Evolutionary conservation across 2,888 invertebrate genomes (phyloP).

Genomic region (Andricus curvator): DNA sequence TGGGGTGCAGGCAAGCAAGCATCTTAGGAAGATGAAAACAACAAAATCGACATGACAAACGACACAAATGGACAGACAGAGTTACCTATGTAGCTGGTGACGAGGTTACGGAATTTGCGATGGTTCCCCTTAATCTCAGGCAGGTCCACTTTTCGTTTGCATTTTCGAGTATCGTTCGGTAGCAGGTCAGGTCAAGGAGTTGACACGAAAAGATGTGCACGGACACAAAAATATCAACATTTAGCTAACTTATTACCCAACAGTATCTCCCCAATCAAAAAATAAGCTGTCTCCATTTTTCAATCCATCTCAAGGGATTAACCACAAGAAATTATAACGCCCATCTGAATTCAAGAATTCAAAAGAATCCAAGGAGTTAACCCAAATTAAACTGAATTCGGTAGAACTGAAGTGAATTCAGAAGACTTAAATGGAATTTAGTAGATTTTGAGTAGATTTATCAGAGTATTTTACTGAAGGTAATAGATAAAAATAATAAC

Average conservation of each 20-base stretch:
- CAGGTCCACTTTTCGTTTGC: slow-evolving; percentile 90
- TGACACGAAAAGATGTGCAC: slow-evolving; percentile 77
- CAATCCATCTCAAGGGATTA: slow-evolving; percentile 35
- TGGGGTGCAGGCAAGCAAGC: slow-evolving; percentile 40
- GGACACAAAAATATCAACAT: slow-evolving; percentile 77
- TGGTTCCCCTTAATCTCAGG: slow-evolving; percentile 99
- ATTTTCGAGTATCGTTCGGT: slow-evolving; percentile 71
- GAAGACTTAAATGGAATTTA: too few species aligned
- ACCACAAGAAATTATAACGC: too few species aligned
- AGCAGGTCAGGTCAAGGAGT: slow-evolving; percentile 74
- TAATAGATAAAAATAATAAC: too few species aligned
- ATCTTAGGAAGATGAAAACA: slow-evolving; percentile 50
- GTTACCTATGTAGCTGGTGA: slow-evolving; percentile 99
- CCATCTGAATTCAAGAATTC: too few species aligned
- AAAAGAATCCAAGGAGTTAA: too few species aligned
- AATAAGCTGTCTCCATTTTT: slow-evolving; percentile 41
- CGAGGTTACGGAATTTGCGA: slow-evolving; percentile 99
- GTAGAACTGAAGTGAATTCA: too few species aligned
- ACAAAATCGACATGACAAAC: slow-evolving; percentile 58
- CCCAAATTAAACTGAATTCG: too few species aligned
- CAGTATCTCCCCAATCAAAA: slow-evolving; percentile 31
- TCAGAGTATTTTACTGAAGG: too few species aligned
- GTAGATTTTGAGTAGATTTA: too few species aligned
- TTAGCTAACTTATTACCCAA: slow-evolving; percentile 67
- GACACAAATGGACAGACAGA: slow-evolving; percentile 70